Percentiles rank a stretch among this genome's conserved stretches.
Evolutionary conservation across 1,140 invertebrate genomes (phyloP).

Genomic region (Plectus sambesii): DNA sequence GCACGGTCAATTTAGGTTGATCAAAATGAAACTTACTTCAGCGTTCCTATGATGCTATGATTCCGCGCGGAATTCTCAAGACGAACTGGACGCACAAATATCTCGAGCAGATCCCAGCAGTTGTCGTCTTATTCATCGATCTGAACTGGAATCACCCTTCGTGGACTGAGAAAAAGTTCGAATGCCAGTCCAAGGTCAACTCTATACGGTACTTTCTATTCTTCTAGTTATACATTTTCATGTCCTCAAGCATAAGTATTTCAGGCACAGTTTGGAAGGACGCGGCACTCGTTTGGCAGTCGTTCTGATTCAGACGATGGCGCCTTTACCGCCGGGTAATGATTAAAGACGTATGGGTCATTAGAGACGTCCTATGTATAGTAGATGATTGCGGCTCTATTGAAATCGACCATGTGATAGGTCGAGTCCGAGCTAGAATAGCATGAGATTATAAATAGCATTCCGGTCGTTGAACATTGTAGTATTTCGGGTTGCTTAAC

Average conservation of each 20-base stretch:
- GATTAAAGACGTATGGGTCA: too few relatives aligned
- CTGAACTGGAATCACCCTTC: conserved; percentile 87
- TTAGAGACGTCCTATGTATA: too few relatives aligned
- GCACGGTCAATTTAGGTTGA: too few relatives aligned
- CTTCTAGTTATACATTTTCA: background rate
- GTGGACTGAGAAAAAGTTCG: conserved; percentile 85
- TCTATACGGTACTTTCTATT: conserved; percentile 58
- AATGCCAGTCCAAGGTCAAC: conserved; percentile 78
- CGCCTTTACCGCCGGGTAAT: conserved; percentile 55
- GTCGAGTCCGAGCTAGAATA: too few relatives aligned
- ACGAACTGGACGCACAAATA: conserved; percentile 91
- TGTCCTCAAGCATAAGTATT: conserved; percentile 16
- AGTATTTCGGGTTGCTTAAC: too few relatives aligned
- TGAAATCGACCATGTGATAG: too few relatives aligned
- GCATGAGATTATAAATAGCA: too few relatives aligned
- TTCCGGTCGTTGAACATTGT: too few relatives aligned
- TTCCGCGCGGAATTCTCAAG: conserved; percentile 87
- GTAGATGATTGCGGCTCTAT: too few relatives aligned
- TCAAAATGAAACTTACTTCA: too few relatives aligned
- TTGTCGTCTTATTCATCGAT: conserved; percentile 87
- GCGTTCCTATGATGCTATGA: too few relatives aligned
- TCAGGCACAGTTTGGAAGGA: conserved; percentile 59
- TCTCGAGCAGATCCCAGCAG: conserved; percentile 71
- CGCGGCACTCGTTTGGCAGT: conserved; percentile 72
- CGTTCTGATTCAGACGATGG: conserved; percentile 71